phyloP scores from a whole-genome alignment of 2,888 invertebrate species.

The Apamea monoglypha region DNA sequence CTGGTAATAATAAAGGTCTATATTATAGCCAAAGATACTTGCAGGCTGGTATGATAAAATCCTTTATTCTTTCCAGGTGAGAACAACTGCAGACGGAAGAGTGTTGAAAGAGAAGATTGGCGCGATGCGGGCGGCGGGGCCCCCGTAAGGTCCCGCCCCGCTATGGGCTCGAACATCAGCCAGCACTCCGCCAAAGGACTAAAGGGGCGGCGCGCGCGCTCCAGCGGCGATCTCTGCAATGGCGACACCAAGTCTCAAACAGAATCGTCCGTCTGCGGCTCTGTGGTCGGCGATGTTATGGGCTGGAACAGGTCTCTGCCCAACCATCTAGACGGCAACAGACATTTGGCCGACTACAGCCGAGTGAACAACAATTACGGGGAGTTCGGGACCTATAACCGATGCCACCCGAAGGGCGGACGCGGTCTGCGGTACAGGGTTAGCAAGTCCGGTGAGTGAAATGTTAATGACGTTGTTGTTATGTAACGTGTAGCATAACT shows the following conservation, averaged over 20 bases:
- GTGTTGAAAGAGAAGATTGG: conserved; percentile 73
- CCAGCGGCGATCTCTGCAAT: conserved; percentile 94
- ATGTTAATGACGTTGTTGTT: conserved; percentile 30
- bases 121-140: conserved; percentile 86
- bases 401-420: conserved; percentile 86
- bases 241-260: conserved; percentile 88
- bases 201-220: conserved; percentile 93
- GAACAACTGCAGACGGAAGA: conserved; percentile 70
- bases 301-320: conserved; percentile 91
- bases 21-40: neutral
- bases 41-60: neutral
- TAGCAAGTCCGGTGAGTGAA: conserved; percentile 86
- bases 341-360: conserved; percentile 89
- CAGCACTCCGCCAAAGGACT: conserved; percentile 93
- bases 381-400: conserved; percentile 86
- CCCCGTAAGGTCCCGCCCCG: conserved; percentile 88
- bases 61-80: conserved; percentile 73
- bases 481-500: neutral
- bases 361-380: conserved; percentile 90
- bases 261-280: conserved; percentile 88
- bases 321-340: conserved; percentile 92
- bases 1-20: neutral
- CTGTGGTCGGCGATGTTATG: conserved; percentile 88
- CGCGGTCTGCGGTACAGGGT: conserved; percentile 87
- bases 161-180: conserved; percentile 95